Evolutionary conservation across 1,140 invertebrate species (phyloP).

Genomic region (Andrena cerasifolii): DNA sequence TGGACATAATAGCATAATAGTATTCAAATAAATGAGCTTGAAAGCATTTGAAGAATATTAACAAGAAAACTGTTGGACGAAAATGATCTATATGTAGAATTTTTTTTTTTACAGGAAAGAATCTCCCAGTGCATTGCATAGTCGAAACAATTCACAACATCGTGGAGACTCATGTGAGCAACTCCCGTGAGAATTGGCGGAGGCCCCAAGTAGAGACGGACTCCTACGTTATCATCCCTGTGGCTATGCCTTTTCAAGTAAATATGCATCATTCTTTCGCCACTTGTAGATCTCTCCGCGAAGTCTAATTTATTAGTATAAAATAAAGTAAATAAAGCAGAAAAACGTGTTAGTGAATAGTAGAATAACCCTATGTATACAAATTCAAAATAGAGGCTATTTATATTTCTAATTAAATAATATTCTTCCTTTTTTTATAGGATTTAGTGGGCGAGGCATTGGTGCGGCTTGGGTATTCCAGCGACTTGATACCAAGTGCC

Average conservation of each 20-base stretch:
- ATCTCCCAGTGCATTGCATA: constrained; percentile 95
- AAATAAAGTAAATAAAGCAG: too few relatives aligned
- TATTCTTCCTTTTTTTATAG: constrained; percentile 56
- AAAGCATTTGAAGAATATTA: too few relatives aligned
- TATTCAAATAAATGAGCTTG: too few relatives aligned
- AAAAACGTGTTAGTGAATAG: too few relatives aligned
- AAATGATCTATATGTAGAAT: constrained; percentile 7
- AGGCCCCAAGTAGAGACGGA: constrained; percentile 91
- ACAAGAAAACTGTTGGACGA: neutral
- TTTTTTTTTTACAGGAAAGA: constrained; percentile 87
- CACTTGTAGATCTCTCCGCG: too few relatives aligned
- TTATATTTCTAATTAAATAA: constrained; percentile 6
- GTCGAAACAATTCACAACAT: constrained; percentile 91
- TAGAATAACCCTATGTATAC: neutral
- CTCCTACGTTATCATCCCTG: constrained; percentile 96
- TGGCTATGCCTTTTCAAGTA: constrained; percentile 92
- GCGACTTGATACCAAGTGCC: constrained; percentile 79
- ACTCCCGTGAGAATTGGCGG: constrained; percentile 83
- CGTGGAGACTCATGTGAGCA: constrained; percentile 83
- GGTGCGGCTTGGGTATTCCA: constrained; percentile 85
- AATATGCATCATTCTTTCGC: too few relatives aligned
- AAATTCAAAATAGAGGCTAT: neutral
- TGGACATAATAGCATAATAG: too few relatives aligned
- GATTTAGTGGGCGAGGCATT: constrained; percentile 87
- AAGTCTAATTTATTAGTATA: too few relatives aligned